phyloP scores from a whole-genome alignment of 2,113 vertebrate species.

The Malurus melanocephalus region DNA sequence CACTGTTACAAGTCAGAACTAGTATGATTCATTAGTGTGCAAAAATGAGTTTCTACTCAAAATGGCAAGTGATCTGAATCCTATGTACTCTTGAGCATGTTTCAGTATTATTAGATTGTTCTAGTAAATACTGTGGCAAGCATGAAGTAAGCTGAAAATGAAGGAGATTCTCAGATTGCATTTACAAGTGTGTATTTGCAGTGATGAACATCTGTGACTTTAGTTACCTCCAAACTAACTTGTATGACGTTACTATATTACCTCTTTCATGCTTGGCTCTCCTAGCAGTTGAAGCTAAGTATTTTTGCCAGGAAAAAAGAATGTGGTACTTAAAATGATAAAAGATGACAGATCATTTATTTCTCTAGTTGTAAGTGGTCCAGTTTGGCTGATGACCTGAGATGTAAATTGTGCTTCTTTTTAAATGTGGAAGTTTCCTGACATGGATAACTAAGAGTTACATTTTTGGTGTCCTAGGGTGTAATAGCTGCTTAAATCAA shows the following conservation, averaged over 20 bases:
- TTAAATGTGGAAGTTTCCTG: not conserved
- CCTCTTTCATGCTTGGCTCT: not conserved
- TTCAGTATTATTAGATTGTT: not conserved
- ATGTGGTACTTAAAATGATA: not conserved
- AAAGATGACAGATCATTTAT: not conserved
- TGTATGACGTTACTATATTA: not conserved
- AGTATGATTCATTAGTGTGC: not conserved
- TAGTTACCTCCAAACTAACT: not conserved
- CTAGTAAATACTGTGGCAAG: not conserved
- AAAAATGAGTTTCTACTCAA: not conserved
- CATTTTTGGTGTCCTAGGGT: not conserved
- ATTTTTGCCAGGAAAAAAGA: not conserved
- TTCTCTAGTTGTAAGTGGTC: not conserved
- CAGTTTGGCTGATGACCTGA: not conserved
- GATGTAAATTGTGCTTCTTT: not conserved
- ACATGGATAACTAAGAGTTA: not conserved
- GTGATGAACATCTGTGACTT: not conserved
- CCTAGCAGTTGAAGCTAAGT: not conserved
- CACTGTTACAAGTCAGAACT: not conserved
- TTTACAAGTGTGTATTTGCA: not conserved
- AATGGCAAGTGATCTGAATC: not conserved
- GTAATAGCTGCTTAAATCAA: not conserved
- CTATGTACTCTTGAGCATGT: fast-evolving
- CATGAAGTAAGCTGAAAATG: not conserved
- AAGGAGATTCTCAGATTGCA: not conserved